These are phyloP conservation scores for Myanophis thanlyinensis DNA, from an alignment of 2,113 vertebrate genomes.

Conservation along the genomic window DNA sequence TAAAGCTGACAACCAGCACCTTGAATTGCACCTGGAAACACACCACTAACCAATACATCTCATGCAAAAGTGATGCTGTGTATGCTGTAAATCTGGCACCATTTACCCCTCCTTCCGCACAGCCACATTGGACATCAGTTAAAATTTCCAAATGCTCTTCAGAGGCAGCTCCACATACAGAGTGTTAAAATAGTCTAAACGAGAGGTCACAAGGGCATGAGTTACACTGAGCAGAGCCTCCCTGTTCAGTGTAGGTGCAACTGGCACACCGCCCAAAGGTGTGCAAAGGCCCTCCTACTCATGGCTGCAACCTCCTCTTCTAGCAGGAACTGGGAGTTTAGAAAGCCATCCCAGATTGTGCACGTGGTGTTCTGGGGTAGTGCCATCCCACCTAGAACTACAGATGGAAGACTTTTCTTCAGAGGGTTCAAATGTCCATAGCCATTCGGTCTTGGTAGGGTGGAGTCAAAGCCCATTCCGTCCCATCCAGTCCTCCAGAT, in stretches of 20 bases:
- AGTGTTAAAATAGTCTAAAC: neutral
- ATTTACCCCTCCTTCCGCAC: neutral
- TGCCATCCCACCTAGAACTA: neutral
- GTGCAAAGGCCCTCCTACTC: neutral
- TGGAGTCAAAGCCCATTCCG: neutral
- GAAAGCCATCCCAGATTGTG: neutral
- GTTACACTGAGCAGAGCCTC: neutral
- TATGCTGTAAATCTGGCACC: neutral
- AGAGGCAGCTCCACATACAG: neutral
- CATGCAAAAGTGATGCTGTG: neutral
- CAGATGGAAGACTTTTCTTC: neutral
- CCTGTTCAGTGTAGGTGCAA: neutral
- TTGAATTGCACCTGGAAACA: neutral
- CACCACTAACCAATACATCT: neutral
- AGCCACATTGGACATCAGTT: neutral
- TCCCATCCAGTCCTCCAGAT: neutral
- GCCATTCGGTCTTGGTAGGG: neutral
- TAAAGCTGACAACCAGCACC: neutral
- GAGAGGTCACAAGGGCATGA: neutral
- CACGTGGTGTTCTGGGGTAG: neutral
- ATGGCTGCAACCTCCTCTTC: neutral
- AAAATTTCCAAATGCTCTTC: neutral
- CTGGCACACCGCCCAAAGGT: neutral
- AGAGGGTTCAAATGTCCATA: neutral
- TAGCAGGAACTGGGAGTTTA: neutral